These are phyloP conservation scores for Lutraria rhynchaena DNA, from an alignment of 1,140 invertebrate genomes.

Conservation along the genomic window DNA sequence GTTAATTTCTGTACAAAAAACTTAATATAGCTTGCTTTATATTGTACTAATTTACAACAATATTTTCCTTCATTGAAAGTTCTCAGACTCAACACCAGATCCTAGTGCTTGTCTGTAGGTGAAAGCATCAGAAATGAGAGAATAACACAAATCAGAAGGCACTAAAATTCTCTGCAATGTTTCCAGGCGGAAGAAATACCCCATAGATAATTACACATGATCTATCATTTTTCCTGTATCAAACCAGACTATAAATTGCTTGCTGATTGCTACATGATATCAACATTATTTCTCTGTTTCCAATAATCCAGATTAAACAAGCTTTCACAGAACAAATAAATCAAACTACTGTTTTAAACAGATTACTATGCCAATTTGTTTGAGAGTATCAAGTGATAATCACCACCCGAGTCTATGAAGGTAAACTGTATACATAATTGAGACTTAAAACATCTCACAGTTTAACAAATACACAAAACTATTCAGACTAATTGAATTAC, in stretches of 20 bases:
- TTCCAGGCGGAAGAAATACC: not conserved
- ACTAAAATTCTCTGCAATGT: not conserved
- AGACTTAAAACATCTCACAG: too few species aligned
- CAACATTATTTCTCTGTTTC: constrained; percentile 56
- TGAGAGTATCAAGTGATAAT: constrained; percentile 17
- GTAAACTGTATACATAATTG: constrained; percentile 33
- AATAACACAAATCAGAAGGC: not conserved
- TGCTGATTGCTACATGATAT: constrained; percentile 48
- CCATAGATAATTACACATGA: constrained; percentile 36
- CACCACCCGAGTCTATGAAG: constrained; percentile 29
- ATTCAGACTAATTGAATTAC: too few species aligned
- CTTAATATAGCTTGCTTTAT: too few species aligned
- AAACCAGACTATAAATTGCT: constrained; percentile 37
- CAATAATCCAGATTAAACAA: constrained; percentile 53
- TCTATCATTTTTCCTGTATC: constrained; percentile 36
- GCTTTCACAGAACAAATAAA: constrained; percentile 50
- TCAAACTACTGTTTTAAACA: constrained; percentile 56
- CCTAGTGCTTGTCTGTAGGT: too few species aligned
- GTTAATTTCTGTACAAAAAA: too few species aligned
- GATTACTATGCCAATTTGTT: constrained; percentile 36
- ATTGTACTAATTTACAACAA: too few species aligned
- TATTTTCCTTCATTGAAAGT: too few species aligned
- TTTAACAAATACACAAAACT: too few species aligned
- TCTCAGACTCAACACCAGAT: too few species aligned
- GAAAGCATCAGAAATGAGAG: too few species aligned